Evolutionary conservation across 2,888 invertebrate species (phyloP).

Genomic region (Hypselothyrea guttata): DNA sequence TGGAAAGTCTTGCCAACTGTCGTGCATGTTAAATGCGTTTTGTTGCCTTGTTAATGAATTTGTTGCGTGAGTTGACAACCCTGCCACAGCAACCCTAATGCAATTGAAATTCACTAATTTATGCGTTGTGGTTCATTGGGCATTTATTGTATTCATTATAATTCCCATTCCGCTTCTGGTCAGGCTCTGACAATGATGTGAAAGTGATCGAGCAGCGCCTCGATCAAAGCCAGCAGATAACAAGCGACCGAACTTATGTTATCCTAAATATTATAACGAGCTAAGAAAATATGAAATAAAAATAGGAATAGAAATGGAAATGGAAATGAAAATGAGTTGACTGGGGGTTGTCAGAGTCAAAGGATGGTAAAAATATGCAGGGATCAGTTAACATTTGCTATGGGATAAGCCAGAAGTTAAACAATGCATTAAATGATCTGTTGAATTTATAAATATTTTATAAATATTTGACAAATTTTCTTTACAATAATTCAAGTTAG

Average conservation of each 20-base stretch:
- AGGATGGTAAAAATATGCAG: constrained; percentile 23
- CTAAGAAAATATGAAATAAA: not conserved
- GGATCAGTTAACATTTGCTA: constrained; percentile 6
- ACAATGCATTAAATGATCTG: not conserved
- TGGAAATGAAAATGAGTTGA: too few relatives aligned
- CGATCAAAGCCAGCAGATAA: constrained; percentile 34
- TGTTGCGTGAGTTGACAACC: constrained; percentile 44
- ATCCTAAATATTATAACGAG: constrained; percentile 33
- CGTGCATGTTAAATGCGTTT: constrained; percentile 17
- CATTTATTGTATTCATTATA: constrained; percentile 20
- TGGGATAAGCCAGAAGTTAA: not conserved
- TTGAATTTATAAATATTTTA: too few relatives aligned
- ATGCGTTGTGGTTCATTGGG: constrained; percentile 63
- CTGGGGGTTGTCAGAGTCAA: constrained; percentile 25
- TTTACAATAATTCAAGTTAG: too few relatives aligned
- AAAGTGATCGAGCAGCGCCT: constrained; percentile 37
- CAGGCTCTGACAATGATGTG: constrained; percentile 26
- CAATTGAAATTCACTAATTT: constrained; percentile 45
- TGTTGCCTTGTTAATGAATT: constrained; percentile 52
- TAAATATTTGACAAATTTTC: too few relatives aligned
- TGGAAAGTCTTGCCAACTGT: constrained; percentile 37
- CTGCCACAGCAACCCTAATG: constrained; percentile 5
- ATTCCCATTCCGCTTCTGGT: constrained; percentile 22
- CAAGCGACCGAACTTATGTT: constrained; percentile 43
- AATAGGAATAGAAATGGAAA: not conserved